Percentiles rank a stretch among this genome's conserved stretches.
phyloP scores from a whole-genome alignment of 2,888 invertebrate genomes.

The Geotrupes spiniger region DNA sequence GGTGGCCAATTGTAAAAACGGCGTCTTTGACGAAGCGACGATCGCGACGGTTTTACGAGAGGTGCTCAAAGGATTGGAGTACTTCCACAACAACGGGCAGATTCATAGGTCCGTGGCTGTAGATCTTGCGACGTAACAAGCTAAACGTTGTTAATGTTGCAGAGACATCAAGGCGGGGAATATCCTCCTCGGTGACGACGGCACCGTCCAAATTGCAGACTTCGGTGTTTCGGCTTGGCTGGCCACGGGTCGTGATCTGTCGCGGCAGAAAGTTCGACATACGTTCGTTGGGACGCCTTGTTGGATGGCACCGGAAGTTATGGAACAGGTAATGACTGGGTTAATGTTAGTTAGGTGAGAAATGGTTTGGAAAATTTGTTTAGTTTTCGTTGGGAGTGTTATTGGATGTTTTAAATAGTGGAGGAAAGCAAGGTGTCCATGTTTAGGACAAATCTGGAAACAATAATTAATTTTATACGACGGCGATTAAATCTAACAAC shows the following conservation, averaged over 20 bases:
- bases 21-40: constrained; percentile 95
- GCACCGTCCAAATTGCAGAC: constrained; percentile 96
- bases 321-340: constrained; percentile 75
- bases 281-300: constrained; percentile 99
- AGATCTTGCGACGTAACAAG: neutral
- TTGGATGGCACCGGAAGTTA: constrained; percentile 99
- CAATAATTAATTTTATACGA: no score
- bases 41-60: constrained; percentile 96
- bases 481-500: no score
- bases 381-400: neutral
- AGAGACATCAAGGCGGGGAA: constrained; percentile 98
- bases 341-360: neutral
- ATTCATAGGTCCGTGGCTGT: constrained; percentile 88
- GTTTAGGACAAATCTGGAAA: no score
- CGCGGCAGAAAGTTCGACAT: constrained; percentile 91
- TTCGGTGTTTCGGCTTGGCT: constrained; percentile 99
- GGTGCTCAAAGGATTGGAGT: constrained; percentile 94
- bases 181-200: constrained; percentile 94
- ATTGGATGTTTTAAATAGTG: no score
- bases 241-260: constrained; percentile 89
- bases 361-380: neutral
- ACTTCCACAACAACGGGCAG: constrained; percentile 98
- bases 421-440: no score
- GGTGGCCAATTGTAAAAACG: constrained; percentile 86
- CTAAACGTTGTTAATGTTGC: constrained; percentile 33